phyloP scores from a whole-genome alignment of 53 echinoderm and acorn worm genomes.

The Temnopleurus reevesii region DNA sequence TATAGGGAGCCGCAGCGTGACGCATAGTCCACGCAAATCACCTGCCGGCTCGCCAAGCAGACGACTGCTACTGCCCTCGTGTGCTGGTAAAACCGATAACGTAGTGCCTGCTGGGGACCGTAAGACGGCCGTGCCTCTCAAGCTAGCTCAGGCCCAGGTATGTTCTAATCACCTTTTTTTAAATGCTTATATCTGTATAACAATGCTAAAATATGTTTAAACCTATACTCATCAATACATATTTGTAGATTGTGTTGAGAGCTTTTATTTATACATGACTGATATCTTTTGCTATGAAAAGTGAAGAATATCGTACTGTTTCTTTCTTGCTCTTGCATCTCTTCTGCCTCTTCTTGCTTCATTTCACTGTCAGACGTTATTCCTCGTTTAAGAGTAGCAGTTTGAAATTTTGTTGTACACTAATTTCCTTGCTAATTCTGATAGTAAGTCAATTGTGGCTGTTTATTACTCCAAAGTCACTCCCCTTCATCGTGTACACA shows the following conservation, averaged over 20 bases:
- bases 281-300: neutral
- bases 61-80: conserved; percentile 71
- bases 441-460: neutral
- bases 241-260: neutral
- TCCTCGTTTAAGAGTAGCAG: neutral
- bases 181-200: neutral
- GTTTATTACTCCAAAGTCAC: neutral
- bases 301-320: neutral
- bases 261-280: neutral
- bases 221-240: neutral
- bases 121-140: conserved; percentile 95
- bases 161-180: neutral
- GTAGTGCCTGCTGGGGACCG: conserved; percentile 76
- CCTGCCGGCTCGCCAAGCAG: conserved; percentile 57
- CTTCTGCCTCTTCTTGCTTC: neutral
- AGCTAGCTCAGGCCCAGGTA: conserved; percentile 98
- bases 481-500: neutral
- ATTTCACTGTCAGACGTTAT: neutral
- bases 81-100: conserved; percentile 68
- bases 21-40: conserved; percentile 56
- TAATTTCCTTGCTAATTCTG: neutral
- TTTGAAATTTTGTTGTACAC: no score
- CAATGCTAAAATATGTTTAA: neutral
- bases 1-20: conserved; percentile 44
- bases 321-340: neutral